Base-by-base conservation (phyloP, 2,113 vertebrate genomes). In the Ceyx melanurus region DNA sequence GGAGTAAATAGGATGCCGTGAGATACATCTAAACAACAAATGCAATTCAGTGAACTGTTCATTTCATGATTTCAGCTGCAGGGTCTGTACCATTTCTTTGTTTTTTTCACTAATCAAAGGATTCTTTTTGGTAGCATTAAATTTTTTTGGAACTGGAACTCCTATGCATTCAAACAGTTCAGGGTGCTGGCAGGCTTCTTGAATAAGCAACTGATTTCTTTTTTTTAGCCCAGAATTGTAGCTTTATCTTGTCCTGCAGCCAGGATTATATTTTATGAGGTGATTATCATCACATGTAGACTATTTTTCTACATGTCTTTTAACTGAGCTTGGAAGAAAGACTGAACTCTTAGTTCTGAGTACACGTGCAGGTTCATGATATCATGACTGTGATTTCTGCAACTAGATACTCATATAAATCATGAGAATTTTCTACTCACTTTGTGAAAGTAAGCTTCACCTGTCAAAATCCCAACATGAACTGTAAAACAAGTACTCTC, bases 391-490 rank as follows among this genome's bases (percentile, higher is more conserved):
- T 35, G 19, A 61, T 8, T 7, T 28, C 28, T 50, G 43, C 43
- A 78, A 60, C 11, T 48, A 40, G 8, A 35, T 20, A 51, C 17
- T 77, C 10, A 25, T 4, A 72, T 3, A 56, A 78, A 82, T 56
- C 3, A 84, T 2, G 3, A 19, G 0, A 10, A 0, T 31, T 11
- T 22, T 8, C 16, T 13, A 31, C 23, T 60, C 15, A 17, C 4
- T 33, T n/a, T 26, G 16, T 11, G n/a, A 51, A 72, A 87, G 21
- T 21, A 14, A 79, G 2, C 19, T 66, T 71, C 58, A 70, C 6
- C 17, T 81, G 40, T 20, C 28, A 82, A 82, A 89, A 83, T 77
- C 28, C 19, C 14, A 54, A 77, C 15, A 13, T 8, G 17, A 92
- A 37, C 28, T 60, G n/a, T 20, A 68, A 84, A 87, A 79, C 13